These are phyloP conservation scores for Hydrozoanthus gracilis DNA, from an alignment of 92 coral and sea anemone genomes.

Conservation along the genomic window DNA sequence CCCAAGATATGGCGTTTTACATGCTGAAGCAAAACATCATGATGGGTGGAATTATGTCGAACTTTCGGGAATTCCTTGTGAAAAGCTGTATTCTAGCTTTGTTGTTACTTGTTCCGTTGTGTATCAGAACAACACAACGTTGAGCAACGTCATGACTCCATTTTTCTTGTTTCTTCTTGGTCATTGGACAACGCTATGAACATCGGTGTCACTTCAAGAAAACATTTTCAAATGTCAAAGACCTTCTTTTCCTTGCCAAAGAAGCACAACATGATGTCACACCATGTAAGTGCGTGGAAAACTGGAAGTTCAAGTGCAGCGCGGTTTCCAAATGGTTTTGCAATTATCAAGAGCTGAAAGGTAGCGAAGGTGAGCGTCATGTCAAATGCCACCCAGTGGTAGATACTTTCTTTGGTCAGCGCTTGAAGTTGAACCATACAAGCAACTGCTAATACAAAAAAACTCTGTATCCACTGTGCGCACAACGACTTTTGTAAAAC, in stretches of 20 bases:
- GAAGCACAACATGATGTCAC: conserved; percentile 55
- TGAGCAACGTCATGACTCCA: conserved; percentile 37
- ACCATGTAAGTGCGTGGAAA: conserved; percentile 53
- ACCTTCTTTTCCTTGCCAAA: conserved; percentile 40
- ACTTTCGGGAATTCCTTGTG: no score
- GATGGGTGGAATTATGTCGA: neutral
- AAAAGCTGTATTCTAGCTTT: no score
- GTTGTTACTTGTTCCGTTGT: no score
- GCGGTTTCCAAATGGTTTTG: neutral
- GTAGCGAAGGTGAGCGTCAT: conserved; percentile 36
- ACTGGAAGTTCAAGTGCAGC: conserved; percentile 52
- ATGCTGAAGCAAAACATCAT: no score
- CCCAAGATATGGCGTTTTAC: no score
- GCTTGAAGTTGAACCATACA: conserved; percentile 3
- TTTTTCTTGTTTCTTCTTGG: conserved; percentile 35
- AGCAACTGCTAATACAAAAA: conserved; percentile 55
- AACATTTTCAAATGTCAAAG: conserved; percentile 44
- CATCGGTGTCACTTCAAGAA: conserved; percentile 37
- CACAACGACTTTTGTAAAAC: conserved; percentile 37
- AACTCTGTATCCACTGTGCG: conserved; percentile 63
- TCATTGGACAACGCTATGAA: conserved; percentile 32
- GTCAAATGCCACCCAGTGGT: conserved; percentile 48
- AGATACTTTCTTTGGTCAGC: conserved; percentile 19
- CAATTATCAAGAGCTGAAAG: conserved; percentile 28
- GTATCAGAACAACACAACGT: no score